Evolutionary conservation across 2,888 invertebrate genomes (phyloP), one percentile per base, ranked within the genome.

Genomic region (Lysandra bellargus): DNA sequence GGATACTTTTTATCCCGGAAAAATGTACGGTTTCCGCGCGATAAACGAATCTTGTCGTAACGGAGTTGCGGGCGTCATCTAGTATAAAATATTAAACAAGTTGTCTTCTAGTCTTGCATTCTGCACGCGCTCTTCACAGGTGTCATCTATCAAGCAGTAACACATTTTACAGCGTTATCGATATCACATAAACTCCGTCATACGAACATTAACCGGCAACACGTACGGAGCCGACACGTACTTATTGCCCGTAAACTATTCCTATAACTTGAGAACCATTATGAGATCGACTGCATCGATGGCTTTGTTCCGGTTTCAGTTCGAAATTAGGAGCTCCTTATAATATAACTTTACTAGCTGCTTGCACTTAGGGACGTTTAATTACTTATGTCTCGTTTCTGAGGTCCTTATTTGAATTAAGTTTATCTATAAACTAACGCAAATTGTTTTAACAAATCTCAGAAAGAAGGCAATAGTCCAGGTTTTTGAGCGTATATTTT

Each of bases 181-280:
- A 75, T 75, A 30, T 75, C 75, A 1, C 75, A 44, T 49, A 75
- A 75, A 75, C 44, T 75, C 74, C 44, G 74, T 44, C 44, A 74
- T 75, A 49, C 49, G 44, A 75, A 23, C 74, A 74, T 74, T 74
- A 75, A 75, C 44, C 49, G 44, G 37, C 5, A 69, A 33, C 69
- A 69, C 69, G 69, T 69, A 23, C 75, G 44, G 49, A 44, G 23
- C 74, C 44, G 40, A 73, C 40, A 44, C 75, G 75, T 49, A 75
- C 75, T 49, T 44, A 75, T 49, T 49, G 75, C 75, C 49, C 75
- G 75, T 75, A 75, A 75, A 75, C 44, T 75, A 49, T 75, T 49
- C 75, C 23, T 49, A 49, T 49, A 49, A 44, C 75, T 75, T 12
- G 44, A 49, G 75, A 49, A 49, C 75, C 44, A 75, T 75, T 75